phyloP scores from a whole-genome alignment of 2,797 vertebrate genomes.

The Lycodopsis pacificus region DNA sequence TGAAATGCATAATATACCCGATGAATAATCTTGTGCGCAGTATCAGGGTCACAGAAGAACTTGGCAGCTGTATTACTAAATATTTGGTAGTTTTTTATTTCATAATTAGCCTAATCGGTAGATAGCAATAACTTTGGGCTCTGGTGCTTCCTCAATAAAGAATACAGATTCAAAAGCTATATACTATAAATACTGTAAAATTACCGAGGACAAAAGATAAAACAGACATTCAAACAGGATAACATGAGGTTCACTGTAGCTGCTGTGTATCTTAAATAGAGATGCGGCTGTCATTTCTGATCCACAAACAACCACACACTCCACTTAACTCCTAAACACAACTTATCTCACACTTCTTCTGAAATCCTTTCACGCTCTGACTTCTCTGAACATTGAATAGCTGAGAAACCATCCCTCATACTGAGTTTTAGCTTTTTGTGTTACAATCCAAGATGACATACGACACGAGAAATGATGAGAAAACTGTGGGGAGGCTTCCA shows the following conservation, averaged over 20 bases:
- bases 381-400: conserved; percentile 91
- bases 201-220: background rate
- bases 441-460: conserved; percentile 95
- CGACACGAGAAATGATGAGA: conserved; percentile 96
- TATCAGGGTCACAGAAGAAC: background rate
- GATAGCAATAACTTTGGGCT: background rate
- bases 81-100: background rate
- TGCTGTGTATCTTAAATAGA: conserved; percentile 20
- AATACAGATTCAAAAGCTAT: conserved; percentile 14
- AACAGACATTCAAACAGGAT: conserved; percentile 4
- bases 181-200: background rate
- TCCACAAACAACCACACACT: conserved; percentile 55
- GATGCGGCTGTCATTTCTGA: conserved; percentile 39
- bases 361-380: conserved; percentile 83
- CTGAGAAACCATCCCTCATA: conserved; percentile 90
- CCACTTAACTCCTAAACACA: conserved; percentile 76
- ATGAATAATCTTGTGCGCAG: background rate
- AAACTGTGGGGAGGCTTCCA: conserved; percentile 98
- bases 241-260: background rate
- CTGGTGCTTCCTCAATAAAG: conserved; percentile 75
- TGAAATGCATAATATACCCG: conserved; percentile 1
- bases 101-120: background rate
- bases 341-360: conserved; percentile 89
- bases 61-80: conserved; percentile 1
- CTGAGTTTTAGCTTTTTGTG: conserved; percentile 91